Base-by-base conservation (phyloP, 2,888 invertebrate species). In the Tachystola acroxantha region DNA sequence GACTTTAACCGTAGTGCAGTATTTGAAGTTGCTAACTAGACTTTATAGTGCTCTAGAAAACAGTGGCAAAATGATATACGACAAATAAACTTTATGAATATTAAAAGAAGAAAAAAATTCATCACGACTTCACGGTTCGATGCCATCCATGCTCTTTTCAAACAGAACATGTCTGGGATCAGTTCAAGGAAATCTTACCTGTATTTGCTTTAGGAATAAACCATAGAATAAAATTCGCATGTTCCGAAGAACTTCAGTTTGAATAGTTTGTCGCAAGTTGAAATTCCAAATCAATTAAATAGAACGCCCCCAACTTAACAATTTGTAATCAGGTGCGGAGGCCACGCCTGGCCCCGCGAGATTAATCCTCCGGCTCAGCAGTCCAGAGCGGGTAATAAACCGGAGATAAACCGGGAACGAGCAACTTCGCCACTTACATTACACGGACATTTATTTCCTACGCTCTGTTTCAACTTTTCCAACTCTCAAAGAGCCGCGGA, bases 391-490 rank as follows among this genome's bases (percentile, higher is more conserved):
- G 64, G 67, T 67, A 78, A 79, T 80, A 79, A 77, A 73, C 70
- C 65, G 68, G 67, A 64, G 68, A 73, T 79, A 79, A 76, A 74
- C 69, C 66, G 69, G 67, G 65, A 71, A 73, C 70, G 78, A 74
- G 64, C 70, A 82, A 84, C 78, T 82, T 84, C 66, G 66, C 77
- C 74, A 75, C 75, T 80, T 78, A 76, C 74, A 80, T 81, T 82
- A 80, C 73, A 78, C 76, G 73, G 75, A 77, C 79, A 76, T 79
- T 82, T 79, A 79, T 81, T 78, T 75, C 65, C 69, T 66, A 69
- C 72, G 71, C 64, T 72, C 67, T 71, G 73, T 74, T 77, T 73
- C 62, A 79, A 79, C 70, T 78, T 80, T 78, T 58, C 64, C 64
- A 66, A 69, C 66, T 73, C 63, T 64, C 65, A 62, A 64, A 68